These are phyloP conservation scores for Incurvaria masculella DNA, from an alignment of 2,888 invertebrate species.

Conservation along the genomic window DNA sequence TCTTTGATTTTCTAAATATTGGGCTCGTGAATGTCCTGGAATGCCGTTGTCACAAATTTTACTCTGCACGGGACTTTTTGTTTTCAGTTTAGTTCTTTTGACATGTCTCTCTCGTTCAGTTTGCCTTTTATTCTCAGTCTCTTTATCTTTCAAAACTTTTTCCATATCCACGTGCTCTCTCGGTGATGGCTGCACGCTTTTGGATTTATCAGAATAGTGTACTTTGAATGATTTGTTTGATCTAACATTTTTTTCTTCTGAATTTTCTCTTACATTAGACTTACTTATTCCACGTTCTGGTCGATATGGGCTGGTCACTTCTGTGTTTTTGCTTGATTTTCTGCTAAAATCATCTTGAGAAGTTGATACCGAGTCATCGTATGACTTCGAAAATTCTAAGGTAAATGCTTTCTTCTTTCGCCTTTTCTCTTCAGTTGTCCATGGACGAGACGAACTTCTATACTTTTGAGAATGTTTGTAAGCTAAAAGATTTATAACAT, in stretches of 20 bases:
- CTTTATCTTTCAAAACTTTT: conserved; percentile 40
- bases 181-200: conserved; percentile 42
- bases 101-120: conserved; percentile 45
- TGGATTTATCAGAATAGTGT: conserved; percentile 46
- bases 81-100: conserved; percentile 47
- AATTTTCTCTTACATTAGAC: conserved; percentile 32
- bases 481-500: conserved; percentile 25
- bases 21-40: conserved; percentile 22
- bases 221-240: conserved; percentile 41
- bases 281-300: conserved; percentile 28
- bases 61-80: conserved; percentile 47
- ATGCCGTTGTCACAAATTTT: conserved; percentile 35
- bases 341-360: conserved; percentile 48
- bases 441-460: conserved; percentile 42
- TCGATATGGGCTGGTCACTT: conserved; percentile 32
- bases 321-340: conserved; percentile 33
- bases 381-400: conserved; percentile 65
- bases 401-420: conserved; percentile 73
- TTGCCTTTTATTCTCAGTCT: conserved; percentile 36
- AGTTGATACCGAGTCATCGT: conserved; percentile 53
- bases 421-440: conserved; percentile 69
- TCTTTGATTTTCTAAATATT: conserved; percentile 36
- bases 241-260: conserved; percentile 38
- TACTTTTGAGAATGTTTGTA: conserved; percentile 53
- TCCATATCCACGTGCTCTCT: conserved; percentile 39